Conservation (phyloP, 2,888 invertebrate species). For the Steinernema scapterisci region DNA sequence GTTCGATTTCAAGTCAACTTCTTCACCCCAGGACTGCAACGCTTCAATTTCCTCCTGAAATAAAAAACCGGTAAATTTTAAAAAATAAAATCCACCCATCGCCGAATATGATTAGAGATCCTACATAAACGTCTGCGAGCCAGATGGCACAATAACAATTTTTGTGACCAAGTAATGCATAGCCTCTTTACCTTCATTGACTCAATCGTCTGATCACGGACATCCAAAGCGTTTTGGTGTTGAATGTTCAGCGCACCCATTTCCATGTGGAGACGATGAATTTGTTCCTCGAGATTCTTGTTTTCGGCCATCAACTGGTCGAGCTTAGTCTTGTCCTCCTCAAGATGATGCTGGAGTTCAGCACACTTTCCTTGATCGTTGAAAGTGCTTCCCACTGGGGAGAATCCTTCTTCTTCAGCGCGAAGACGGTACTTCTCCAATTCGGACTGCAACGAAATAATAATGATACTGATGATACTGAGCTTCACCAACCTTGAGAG, state of each 20-base stretch:
- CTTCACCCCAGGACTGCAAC: no score
- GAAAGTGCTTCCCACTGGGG: constrained; percentile 9
- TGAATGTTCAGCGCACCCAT: background rate
- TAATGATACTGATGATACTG: background rate
- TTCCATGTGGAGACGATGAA: background rate
- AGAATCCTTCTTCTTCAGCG: constrained; percentile 34
- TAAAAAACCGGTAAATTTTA: no score
- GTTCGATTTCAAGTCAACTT: no score
- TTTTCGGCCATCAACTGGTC: background rate
- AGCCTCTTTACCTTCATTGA: background rate
- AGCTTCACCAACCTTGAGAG: constrained; percentile 43
- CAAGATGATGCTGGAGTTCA: background rate
- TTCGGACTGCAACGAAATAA: constrained; percentile 35
- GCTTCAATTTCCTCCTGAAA: no score
- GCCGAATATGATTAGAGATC: no score
- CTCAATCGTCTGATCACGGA: background rate
- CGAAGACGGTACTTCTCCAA: constrained; percentile 13
- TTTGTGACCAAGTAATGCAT: no score
- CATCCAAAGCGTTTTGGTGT: background rate
- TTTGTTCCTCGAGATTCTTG: background rate
- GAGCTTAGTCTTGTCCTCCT: background rate
- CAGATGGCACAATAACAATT: no score
- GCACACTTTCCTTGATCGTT: background rate
- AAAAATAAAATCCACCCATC: no score
- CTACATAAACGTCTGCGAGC: no score